Conservation (phyloP, 2,888 invertebrate species). For the Eilema depressum region DNA sequence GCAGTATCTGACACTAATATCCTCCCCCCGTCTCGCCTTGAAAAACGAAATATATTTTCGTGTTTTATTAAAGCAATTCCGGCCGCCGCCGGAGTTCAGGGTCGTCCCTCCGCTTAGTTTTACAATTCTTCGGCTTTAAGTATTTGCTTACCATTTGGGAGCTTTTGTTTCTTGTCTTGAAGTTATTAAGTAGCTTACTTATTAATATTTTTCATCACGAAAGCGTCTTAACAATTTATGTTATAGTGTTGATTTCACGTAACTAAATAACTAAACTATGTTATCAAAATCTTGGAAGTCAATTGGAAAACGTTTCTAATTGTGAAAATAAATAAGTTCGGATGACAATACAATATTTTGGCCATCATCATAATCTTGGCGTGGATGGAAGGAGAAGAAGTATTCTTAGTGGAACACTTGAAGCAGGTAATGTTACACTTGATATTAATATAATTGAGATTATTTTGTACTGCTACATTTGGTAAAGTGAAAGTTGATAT, state of each 20-base stretch:
- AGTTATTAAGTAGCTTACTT: neutral
- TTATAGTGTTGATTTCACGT: neutral
- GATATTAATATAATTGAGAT: too few relatives aligned
- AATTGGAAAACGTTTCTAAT: too few relatives aligned
- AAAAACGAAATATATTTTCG: conserved; percentile 72
- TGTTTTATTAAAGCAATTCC: conserved; percentile 76
- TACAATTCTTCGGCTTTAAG: conserved; percentile 12
- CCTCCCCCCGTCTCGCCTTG: conserved; percentile 52
- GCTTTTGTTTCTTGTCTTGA: neutral
- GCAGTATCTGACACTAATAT: conserved; percentile 60
- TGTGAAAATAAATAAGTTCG: too few relatives aligned
- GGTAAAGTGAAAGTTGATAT: too few relatives aligned
- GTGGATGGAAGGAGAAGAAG: too few relatives aligned
- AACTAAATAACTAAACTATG: too few relatives aligned
- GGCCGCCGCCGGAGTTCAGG: conserved; percentile 52
- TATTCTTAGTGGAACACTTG: too few relatives aligned
- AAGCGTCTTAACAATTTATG: too few relatives aligned
- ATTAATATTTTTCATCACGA: neutral
- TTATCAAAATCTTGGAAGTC: neutral
- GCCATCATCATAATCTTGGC: too few relatives aligned
- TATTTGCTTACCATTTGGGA: neutral
- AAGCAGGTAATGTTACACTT: too few relatives aligned
- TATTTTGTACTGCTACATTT: too few relatives aligned
- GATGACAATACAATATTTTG: too few relatives aligned
- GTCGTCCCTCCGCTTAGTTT: conserved; percentile 49